These are phyloP conservation scores for Neuroterus valhalla DNA, from an alignment of 1,140 invertebrate genomes.

Conservation along the genomic window DNA sequence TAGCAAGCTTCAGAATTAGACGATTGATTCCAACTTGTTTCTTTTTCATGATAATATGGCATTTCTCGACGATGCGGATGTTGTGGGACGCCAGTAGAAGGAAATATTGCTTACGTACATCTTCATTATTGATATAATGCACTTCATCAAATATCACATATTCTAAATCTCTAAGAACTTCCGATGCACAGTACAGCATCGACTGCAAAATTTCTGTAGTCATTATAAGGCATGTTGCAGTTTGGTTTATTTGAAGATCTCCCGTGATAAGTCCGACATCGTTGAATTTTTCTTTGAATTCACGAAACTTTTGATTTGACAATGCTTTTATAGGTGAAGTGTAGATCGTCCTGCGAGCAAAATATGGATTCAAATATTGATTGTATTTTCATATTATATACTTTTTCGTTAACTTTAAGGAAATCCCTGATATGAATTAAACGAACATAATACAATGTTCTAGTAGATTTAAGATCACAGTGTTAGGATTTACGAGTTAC, in stretches of 20 bases:
- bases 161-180: conserved; percentile 95
- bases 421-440: neutral
- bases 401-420: conserved; percentile 33
- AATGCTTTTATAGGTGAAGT: conserved; percentile 99
- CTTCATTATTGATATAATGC: conserved; percentile 98
- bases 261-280: conserved; percentile 97
- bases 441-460: neutral
- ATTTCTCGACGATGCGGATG: no score
- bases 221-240: conserved; percentile 97
- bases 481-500: no score
- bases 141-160: conserved; percentile 99
- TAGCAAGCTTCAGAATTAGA: no score
- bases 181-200: conserved; percentile 97
- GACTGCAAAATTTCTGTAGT: conserved; percentile 99
- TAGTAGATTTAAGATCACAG: neutral
- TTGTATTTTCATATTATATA: neutral
- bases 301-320: conserved; percentile 99
- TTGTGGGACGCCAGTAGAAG: neutral
- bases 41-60: no score
- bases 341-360: conserved; percentile 89
- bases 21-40: no score
- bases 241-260: conserved; percentile 96
- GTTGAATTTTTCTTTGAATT: conserved; percentile 94
- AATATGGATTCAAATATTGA: conserved; percentile 12
- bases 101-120: conserved; percentile 77